Evolutionary conservation across 2,797 vertebrate genomes (phyloP), one percentile per base, ranked within the genome.

Genomic region (Zenarchopterus dispar): DNA sequence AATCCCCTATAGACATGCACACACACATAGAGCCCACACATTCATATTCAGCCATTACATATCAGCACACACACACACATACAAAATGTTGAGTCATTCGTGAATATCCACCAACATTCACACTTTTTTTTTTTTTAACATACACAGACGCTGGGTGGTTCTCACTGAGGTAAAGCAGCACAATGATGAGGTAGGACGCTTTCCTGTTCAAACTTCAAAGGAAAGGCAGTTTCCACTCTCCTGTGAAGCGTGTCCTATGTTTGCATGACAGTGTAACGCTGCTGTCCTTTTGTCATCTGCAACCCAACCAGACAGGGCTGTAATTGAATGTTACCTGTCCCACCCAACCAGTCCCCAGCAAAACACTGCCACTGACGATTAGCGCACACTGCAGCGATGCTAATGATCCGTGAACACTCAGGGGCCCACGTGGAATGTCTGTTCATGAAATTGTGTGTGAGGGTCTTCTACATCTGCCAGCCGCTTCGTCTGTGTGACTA

Each of bases 301-400:
- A 3, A 39, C 50, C 42, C 36, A 45, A 60, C 62, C 78, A 41
- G 58, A 62, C 73, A 18, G 47, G 9, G 21, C 48, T 62, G 39
- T 84, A 87, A 90, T 81, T 89, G 81, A 88, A 87, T 49, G 73
- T 78, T 86, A 90, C 88, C 91, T 90, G 89, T 84, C 82, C 85
- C 84, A 73, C 84, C 82, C 84, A 61, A 64, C 47, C 68, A 17
- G 67, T 52, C 62, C 43, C 36, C 16, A 0, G 75, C 62, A 77
- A 77, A 84, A 82, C 74, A 62, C 84, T 85, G 85, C 80, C 80
- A 81, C 77, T 86, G 69, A 57, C 58, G 43, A 84, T 91, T 84
- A 88, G 84, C 63, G 73, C 75, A 84, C 52, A 33, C 72, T 58
- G 61, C 55, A 72, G 77, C 88, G 62, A 77, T 70, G 77, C 83